A percentile compares a stretch with the other conserved stretches of the same genome.
These are phyloP conservation scores for Diarsia brunnea DNA, from an alignment of 2,888 invertebrate genomes.

Conservation along the genomic window DNA sequence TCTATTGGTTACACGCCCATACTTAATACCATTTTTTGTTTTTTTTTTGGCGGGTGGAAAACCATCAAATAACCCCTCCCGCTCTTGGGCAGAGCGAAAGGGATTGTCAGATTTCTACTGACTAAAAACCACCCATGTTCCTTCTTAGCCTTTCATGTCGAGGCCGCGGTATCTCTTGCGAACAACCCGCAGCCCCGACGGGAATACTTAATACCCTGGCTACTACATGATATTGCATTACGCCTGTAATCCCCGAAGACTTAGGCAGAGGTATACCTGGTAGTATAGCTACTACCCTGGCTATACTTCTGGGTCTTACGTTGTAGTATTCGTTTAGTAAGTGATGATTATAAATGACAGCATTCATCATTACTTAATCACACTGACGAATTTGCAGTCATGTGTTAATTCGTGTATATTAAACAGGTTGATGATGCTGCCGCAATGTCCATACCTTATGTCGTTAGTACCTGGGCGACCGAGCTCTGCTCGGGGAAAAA, in stretches of 20 bases:
- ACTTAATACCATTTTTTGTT: background rate
- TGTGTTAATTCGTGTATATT: background rate
- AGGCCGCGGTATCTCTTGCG: too few species aligned
- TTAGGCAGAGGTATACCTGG: background rate
- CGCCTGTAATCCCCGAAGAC: background rate
- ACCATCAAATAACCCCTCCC: too few species aligned
- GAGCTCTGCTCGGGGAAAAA: too few species aligned
- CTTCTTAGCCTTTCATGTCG: too few species aligned
- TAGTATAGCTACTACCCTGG: too few species aligned
- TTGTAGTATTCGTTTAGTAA: background rate
- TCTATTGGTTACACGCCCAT: conserved; percentile 11
- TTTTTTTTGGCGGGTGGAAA: too few species aligned
- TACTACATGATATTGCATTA: background rate
- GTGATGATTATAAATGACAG: background rate
- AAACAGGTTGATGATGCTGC: background rate
- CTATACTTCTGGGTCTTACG: background rate
- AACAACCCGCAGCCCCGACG: too few species aligned
- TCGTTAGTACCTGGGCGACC: too few species aligned
- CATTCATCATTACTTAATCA: background rate
- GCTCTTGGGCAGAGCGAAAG: too few species aligned
- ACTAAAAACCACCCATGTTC: too few species aligned
- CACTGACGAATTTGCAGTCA: background rate
- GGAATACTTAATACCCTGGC: background rate
- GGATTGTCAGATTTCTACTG: too few species aligned
- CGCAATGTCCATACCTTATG: too few species aligned